phyloP scores from a whole-genome alignment of 2,888 invertebrate genomes.

The Panorpa germanica region DNA sequence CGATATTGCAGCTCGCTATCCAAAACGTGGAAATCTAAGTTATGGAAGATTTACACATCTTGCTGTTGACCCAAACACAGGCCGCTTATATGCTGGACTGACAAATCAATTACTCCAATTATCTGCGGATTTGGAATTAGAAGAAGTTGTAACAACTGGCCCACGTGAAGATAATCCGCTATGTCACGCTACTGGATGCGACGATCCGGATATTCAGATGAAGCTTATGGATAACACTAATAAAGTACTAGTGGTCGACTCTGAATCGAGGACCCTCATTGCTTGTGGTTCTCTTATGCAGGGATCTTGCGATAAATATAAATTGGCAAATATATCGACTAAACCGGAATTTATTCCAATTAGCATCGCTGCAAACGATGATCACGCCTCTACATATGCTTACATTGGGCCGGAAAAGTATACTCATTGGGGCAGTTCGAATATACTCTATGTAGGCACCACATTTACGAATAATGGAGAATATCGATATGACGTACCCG shows the following conservation, averaged over 20 bases:
- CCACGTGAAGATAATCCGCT: slow-evolving; percentile 75
- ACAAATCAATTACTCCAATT: slow-evolving; percentile 74
- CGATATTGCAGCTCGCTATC: no score
- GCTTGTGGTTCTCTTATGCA: slow-evolving; percentile 79
- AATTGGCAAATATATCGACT: slow-evolving; percentile 59
- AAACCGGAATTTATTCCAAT: slow-evolving; percentile 62
- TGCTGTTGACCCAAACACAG: slow-evolving; percentile 34
- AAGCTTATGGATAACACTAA: slow-evolving; percentile 70
- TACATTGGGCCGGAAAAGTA: slow-evolving; percentile 83
- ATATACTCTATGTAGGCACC: slow-evolving; percentile 81
- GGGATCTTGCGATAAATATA: slow-evolving; percentile 77
- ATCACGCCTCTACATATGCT: slow-evolving; percentile 74
- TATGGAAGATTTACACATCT: slow-evolving; percentile 42
- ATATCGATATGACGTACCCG: slow-evolving; percentile 81
- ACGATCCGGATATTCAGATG: slow-evolving; percentile 38
- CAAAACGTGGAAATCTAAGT: no score
- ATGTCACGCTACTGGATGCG: slow-evolving; percentile 78
- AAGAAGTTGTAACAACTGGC: slow-evolving; percentile 63
- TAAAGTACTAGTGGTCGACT: slow-evolving; percentile 75
- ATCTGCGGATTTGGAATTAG: slow-evolving; percentile 54
- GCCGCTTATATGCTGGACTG: slow-evolving; percentile 67
- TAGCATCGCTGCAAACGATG: slow-evolving; percentile 83
- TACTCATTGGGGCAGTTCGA: slow-evolving; percentile 62
- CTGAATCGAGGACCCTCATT: slow-evolving; percentile 58
- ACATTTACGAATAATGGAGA: slow-evolving; percentile 85